Base-by-base conservation (phyloP, 2,797 vertebrate genomes). In the Salarias fasciatus region DNA sequence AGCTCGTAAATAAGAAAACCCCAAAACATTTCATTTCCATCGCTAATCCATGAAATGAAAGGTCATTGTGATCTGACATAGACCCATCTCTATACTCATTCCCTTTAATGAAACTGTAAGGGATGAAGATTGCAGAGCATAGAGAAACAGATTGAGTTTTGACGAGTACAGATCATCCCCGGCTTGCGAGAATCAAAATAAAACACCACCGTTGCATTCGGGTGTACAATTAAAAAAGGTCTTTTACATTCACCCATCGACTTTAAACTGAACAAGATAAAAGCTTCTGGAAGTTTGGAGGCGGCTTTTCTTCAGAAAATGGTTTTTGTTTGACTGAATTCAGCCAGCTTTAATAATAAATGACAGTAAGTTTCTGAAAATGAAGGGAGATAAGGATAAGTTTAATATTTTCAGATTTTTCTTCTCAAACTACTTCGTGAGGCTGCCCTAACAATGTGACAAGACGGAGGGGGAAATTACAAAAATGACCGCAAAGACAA, bases 31-130 rank as follows among this genome's bases (percentile, higher is more conserved):
- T 81, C 52, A 76, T 79, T 68, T 72, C 70, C 45, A 11, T 40
- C 65, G 50, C 53, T 82, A 83, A 89, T 83, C 86, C 72, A 14
- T 14, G 38, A 56, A 40, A 82, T 75, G 59, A 77, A 80, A 83
- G 82, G 82, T 86, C 75, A 82, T 53, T 60, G 75, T 83, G 82
- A 80, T 87, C 77, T 85, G 74, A 64, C 72, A 47, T 10, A 31
- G 48, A 53, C 49, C 49, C 63, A 71, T 78, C 72, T 79, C 61
- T 43, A 41, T 47, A 75, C 75, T 61, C 42, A 72, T 68, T 71
- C 60, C 62, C 11, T 45, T 58, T 60, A 36, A 60, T 45, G 51
- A 53, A 70, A 70, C 79, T 15, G 53, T 59, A 52, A 35, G 5
- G 45, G 35, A 63, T 65, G 40, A 79, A 61, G 62, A 65, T 48